phyloP scores from a whole-genome alignment of 64 coral and sea anemone genomes.

The Exaiptasia diaphana region DNA sequence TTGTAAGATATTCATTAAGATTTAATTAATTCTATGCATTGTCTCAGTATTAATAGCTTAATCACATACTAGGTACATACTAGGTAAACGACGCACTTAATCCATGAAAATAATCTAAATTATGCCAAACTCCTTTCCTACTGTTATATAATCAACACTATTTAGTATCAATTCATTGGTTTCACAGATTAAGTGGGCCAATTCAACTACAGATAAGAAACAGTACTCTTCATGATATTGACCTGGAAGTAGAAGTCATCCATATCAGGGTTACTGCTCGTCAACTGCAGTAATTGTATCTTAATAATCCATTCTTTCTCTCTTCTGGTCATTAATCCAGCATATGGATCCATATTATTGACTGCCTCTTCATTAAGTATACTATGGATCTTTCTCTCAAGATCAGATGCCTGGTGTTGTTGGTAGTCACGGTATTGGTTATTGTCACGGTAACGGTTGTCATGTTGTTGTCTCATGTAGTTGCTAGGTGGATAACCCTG shows the following conservation, averaged over 20 bases:
- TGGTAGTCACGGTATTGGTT: constrained; percentile 22
- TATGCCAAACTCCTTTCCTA: too few species aligned
- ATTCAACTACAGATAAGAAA: too few species aligned
- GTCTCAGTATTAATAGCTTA: too few species aligned
- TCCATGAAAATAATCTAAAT: too few species aligned
- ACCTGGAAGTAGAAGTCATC: constrained; percentile 99
- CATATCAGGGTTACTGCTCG: constrained; percentile 78
- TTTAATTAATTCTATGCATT: too few species aligned
- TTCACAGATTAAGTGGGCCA: too few species aligned
- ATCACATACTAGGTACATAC: too few species aligned
- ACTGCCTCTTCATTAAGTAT: constrained; percentile 60
- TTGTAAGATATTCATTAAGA: too few species aligned
- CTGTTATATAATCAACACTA: too few species aligned
- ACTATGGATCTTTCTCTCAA: constrained; percentile 78
- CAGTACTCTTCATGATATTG: not conserved
- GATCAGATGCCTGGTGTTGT: constrained; percentile 68
- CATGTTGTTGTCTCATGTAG: not conserved
- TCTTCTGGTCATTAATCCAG: constrained; percentile 82
- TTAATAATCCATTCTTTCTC: constrained; percentile 99
- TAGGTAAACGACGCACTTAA: too few species aligned
- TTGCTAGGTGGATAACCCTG: constrained; percentile 8
- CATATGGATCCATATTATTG: constrained; percentile 51
- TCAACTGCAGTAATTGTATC: constrained; percentile 91
- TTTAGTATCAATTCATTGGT: too few species aligned
- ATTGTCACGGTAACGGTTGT: constrained; percentile 35